A percentile compares a stretch with the other conserved stretches of the same genome.
These are phyloP conservation scores for Sitta europaea DNA, from an alignment of 2,113 vertebrate genomes.

Conservation along the genomic window DNA sequence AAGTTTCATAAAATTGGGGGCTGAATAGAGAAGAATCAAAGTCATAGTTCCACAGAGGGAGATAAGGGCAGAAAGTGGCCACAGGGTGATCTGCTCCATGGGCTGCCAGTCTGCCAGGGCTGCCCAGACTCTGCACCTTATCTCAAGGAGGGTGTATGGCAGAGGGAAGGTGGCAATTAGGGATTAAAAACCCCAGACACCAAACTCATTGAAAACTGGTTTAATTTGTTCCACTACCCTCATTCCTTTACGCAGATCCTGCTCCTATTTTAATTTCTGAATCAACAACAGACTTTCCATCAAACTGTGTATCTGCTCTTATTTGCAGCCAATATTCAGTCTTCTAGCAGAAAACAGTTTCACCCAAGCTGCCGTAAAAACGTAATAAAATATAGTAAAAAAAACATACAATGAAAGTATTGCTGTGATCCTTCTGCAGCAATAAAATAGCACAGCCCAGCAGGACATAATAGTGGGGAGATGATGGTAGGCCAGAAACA, in stretches of 20 bases:
- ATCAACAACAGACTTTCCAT: not conserved
- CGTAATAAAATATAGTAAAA: not conserved
- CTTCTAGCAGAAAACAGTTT: not conserved
- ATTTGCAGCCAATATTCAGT: not conserved
- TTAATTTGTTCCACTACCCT: not conserved
- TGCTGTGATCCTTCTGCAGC: not conserved
- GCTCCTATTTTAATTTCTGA: not conserved
- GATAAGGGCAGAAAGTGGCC: not conserved
- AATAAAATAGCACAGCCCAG: not conserved
- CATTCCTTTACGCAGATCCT: not conserved
- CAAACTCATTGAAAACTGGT: not conserved
- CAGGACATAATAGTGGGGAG: not conserved
- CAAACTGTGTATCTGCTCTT: not conserved
- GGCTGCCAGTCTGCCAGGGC: not conserved
- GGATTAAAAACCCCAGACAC: not conserved
- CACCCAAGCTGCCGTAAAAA: not conserved
- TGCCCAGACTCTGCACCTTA: not conserved
- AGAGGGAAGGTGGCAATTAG: not conserved
- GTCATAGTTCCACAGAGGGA: not conserved
- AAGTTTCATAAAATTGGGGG: not conserved
- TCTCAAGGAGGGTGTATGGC: not conserved
- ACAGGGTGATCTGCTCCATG: rapidly evolving
- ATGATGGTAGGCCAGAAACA: not conserved
- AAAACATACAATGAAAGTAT: not conserved
- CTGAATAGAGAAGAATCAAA: not conserved